These are phyloP conservation scores for Parochlus steinenii DNA, from an alignment of 2,888 invertebrate genomes.

Conservation along the genomic window DNA sequence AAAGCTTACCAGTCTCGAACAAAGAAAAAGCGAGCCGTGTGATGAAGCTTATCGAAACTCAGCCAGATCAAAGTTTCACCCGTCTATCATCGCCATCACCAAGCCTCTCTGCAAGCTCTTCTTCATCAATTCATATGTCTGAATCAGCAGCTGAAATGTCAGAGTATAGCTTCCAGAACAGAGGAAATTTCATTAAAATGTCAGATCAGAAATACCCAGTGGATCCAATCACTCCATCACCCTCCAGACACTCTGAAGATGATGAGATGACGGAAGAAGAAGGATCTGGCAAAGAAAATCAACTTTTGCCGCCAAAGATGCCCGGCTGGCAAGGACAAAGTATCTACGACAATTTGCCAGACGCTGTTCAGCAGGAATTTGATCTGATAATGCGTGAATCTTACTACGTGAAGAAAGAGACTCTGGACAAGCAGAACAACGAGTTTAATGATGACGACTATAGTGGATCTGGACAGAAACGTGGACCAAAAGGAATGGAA, in stretches of 20 bases:
- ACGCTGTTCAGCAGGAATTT: background rate
- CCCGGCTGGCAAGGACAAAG: background rate
- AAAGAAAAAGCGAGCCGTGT: too few relatives aligned
- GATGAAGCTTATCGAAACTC: too few relatives aligned
- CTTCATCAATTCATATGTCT: too few relatives aligned
- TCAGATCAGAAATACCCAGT: background rate
- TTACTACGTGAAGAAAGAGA: slow-evolving; percentile 1
- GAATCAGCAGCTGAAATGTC: too few relatives aligned
- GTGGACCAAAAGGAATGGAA: too few relatives aligned
- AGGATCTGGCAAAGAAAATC: background rate
- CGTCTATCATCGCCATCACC: too few relatives aligned
- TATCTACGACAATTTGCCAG: slow-evolving; percentile 6
- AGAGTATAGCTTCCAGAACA: too few relatives aligned
- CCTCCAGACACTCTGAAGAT: background rate
- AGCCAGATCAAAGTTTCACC: too few relatives aligned
- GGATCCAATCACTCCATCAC: background rate
- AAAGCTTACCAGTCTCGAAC: too few relatives aligned
- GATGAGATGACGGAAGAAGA: slow-evolving; percentile 2
- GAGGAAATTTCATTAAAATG: slow-evolving; percentile 4
- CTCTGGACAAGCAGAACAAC: background rate
- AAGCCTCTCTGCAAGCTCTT: too few relatives aligned
- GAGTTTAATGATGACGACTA: slow-evolving; percentile 2
- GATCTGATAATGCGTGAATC: slow-evolving; percentile 1
- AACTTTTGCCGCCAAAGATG: background rate
- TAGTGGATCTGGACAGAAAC: background rate